Conservation (phyloP, 2,888 invertebrate genomes). For the Daptonema setosum region DNA sequence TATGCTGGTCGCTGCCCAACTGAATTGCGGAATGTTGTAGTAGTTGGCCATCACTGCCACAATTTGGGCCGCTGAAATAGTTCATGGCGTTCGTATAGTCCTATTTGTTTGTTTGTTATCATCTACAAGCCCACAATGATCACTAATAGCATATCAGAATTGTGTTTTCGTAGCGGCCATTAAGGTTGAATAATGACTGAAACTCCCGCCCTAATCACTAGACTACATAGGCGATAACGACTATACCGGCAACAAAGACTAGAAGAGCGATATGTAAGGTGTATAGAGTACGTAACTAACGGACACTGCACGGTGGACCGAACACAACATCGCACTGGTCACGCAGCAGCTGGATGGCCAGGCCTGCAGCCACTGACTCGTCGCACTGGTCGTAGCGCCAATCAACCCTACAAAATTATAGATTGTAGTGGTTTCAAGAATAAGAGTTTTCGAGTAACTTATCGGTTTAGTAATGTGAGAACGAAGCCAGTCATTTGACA, state of each 20-base stretch:
- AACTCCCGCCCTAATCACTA: no score
- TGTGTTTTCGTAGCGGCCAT: not conserved
- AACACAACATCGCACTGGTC: conserved; percentile 4
- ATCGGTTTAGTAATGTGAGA: no score
- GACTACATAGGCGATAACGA: no score
- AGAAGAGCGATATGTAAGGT: no score
- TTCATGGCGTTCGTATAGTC: not conserved
- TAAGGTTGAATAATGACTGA: no score
- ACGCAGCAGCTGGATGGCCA: conserved; percentile 2
- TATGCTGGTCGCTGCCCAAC: conserved; percentile 13
- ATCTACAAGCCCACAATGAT: not conserved
- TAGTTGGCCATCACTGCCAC: conserved; percentile 12
- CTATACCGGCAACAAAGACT: no score
- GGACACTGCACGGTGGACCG: not conserved
- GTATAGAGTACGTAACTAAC: not conserved
- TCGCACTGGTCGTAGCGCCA: conserved; percentile 9
- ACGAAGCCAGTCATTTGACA: no score
- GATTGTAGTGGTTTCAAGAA: no score
- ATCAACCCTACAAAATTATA: not conserved
- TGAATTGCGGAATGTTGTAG: conserved; percentile 13
- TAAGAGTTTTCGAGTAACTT: no score
- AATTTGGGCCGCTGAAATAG: conserved; percentile 12
- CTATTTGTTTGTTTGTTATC: not conserved
- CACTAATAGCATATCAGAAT: no score
- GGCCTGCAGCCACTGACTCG: conserved; percentile 5